A percentile compares a stretch with the other conserved stretches of the same genome.
phyloP scores from a whole-genome alignment of 2,113 vertebrate genomes.

The Heptranchias perlo region DNA sequence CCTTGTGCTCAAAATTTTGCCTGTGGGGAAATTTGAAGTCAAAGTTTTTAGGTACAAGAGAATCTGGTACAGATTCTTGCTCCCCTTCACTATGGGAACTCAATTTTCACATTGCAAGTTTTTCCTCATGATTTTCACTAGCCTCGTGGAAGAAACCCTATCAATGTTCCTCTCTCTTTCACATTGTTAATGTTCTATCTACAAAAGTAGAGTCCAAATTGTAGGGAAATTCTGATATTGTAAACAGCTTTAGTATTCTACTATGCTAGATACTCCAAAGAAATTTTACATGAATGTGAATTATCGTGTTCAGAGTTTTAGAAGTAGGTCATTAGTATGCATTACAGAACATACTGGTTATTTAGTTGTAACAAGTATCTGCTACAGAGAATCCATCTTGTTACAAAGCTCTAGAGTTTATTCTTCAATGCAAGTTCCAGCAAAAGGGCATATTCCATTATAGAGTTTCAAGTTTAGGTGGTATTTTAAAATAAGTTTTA shows the following conservation, averaged over 20 bases:
- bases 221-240: not conserved
- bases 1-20: not conserved
- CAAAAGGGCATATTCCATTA: not conserved
- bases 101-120: not conserved
- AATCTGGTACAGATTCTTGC: not conserved
- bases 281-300: not conserved
- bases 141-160: too few relatives aligned
- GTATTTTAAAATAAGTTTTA: not conserved
- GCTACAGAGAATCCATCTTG: not conserved
- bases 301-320: not conserved
- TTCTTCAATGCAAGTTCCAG: not conserved
- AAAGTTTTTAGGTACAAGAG: not conserved
- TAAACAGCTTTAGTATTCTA: not conserved
- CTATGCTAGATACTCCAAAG: not conserved
- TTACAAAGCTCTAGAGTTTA: not conserved
- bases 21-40: too few relatives aligned
- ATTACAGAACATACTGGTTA: not conserved
- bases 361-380: not conserved
- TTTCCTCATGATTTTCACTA: not conserved
- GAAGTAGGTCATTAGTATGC: not conserved
- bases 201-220: not conserved
- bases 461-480: not conserved
- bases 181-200: not conserved
- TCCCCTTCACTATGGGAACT: not conserved
- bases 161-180: not conserved